Evolutionary conservation across 2,113 vertebrate genomes (phyloP), one percentile per base, ranked within the genome.

Genomic region (Collichthys lucidus): DNA sequence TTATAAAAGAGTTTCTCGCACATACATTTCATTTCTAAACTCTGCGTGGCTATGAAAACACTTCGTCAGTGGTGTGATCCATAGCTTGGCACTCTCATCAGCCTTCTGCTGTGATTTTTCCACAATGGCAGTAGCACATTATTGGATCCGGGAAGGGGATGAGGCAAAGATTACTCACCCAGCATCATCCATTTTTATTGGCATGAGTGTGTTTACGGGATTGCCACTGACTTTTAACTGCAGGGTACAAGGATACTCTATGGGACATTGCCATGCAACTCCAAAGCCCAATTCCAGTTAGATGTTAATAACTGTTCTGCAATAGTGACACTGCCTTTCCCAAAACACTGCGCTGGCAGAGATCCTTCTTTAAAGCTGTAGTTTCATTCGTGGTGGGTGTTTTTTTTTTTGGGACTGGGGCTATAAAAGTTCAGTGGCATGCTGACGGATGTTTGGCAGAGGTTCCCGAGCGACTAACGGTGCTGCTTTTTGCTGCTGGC

Each of bases 391-490:
- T 55, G 81, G 76, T 69, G 55, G 81, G 76, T 69, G 55, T 74
- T 86, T 85, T 75, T 86, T 85, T 75, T 89, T 79, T 61, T 61
- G 49, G 57, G 71, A 61, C 57, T 62, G 24, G 47, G 79, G 74
- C 87, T 82, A 66, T 93, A 88, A 91, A 94, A 92, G 68, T 83
- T 40, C 74, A 46, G 77, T 80, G 72, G 77, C 44, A 71, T 75
- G 91, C 82, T 92, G 92, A 90, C 70, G 68, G 92, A 89, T 91
- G 87, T 90, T 92, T 93, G 90, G 87, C 92, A 79, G 67, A 69
- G 63, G 52, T 73, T 88, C 44, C 64, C 19, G 22, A 64, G 74
- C 11, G 29, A 74, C 77, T 59, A 60, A n/a, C 40, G 59, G 52
- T 70, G 79, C 62, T 80, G 84, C 61, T 81, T 75, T 75, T 75